Percentiles rank a stretch among this genome's conserved stretches.
Evolutionary conservation across 2,797 vertebrate genomes (phyloP).

Genomic region (Enteromius treurensis): DNA sequence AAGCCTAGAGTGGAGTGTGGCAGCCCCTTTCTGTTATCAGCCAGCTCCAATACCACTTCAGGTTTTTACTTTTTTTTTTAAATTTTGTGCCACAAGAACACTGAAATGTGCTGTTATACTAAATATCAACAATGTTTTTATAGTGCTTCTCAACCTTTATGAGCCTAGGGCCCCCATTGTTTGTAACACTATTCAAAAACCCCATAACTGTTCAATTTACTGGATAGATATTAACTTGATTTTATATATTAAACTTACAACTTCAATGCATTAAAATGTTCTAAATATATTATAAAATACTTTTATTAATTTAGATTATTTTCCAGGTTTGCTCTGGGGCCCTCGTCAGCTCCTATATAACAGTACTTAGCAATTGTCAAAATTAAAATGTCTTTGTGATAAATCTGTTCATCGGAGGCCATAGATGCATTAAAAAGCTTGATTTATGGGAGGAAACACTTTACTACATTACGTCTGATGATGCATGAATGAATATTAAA

Average conservation of each 20-base stretch:
- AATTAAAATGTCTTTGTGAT: slow-evolving; percentile 4
- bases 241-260: not conserved
- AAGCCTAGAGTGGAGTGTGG: not conserved
- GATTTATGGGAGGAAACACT: not conserved
- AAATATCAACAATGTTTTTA: not conserved
- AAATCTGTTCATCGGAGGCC: not conserved
- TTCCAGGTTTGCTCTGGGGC: not conserved
- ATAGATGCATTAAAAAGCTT: slow-evolving; percentile 8
- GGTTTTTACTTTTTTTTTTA: too few relatives aligned
- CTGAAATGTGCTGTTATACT: not conserved
- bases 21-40: not conserved
- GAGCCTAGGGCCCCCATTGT: not conserved
- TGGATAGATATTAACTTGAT: not conserved
- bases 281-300: not conserved
- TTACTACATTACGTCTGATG: not conserved
- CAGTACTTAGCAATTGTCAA: not conserved
- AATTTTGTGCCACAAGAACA: not conserved
- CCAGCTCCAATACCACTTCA: not conserved
- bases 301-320: not conserved
- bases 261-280: not conserved
- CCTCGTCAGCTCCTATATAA: not conserved
- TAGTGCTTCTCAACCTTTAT: not conserved
- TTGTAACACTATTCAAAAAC: not conserved
- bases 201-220: not conserved
- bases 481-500: not conserved